Base-by-base conservation (phyloP, 2,888 invertebrate genomes). In the Drosophila ustulata region DNA sequence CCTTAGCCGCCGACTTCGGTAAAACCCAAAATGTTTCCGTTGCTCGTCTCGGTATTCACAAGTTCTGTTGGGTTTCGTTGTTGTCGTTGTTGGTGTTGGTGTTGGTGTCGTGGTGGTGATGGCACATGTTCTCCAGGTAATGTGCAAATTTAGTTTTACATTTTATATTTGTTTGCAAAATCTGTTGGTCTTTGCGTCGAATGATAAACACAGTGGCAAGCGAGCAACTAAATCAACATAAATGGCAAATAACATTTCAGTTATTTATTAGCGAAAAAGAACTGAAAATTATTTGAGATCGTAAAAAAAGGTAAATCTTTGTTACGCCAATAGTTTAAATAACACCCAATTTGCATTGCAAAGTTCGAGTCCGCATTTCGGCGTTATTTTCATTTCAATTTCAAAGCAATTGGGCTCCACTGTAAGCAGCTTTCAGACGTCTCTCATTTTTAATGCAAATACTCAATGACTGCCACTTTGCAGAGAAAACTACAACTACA, bases 101-200 rank as follows among this genome's bases (percentile, higher is more conserved):
- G 52, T 51, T 57, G 59, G 26, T 67, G 52, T 52, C 25, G 58
- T 57, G 56, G 58, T 63, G 68, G 68, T 62, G 62, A 56, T 52
- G 77, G 66, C 66, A 62, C 84, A 74, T 76, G 78, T 78, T 76
- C 63, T 71, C 52, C 37, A 50, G 62, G 83, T 75, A 78, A 82
- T 81, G 86, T 85, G 72, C 79, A 88, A 89, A 88, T 82, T 88
- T 79, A 78, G 80, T 81, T 88, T 88, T 85, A 81, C 88, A 88
- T 85, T 81, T 89, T 78, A 81, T 78, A 88, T 88, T 78, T 80
- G 76, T 71, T 67, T 71, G 68, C 30, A 61, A 75, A 78, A 80
- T 71, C 68, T 68, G 72, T 64, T 66, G 65, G 56, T 66, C 47
- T 55, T 46, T 49, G 26, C 53, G 25, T 3, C n/a, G 30, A 46